Evolutionary conservation across 2,888 invertebrate species (phyloP), one percentile per base, ranked within the genome.

Genomic region (Synergus japonicus): DNA sequence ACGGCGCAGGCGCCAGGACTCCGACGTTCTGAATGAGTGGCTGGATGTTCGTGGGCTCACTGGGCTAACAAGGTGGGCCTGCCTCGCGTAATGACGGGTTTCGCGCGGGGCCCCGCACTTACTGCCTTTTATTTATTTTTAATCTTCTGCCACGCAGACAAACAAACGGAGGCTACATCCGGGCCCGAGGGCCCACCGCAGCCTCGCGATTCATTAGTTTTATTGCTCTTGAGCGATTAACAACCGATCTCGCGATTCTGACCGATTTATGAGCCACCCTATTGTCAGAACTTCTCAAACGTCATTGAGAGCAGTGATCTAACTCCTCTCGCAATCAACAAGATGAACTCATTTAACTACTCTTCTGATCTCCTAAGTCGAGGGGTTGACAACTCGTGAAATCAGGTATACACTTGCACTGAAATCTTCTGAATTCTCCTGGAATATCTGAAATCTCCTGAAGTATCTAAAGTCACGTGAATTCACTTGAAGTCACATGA

Each of bases 81-180:
- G 92, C 91, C 92, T 92, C 90, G 90, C 89, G 91, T 91, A 92
- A 92, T 92, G 88, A 92, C 88, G 89, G 91, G 91, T 90, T 91
- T 92, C 91, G 91, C 91, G 88, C 91, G 90, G 89, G 89, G 89
- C 90, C 89, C 91, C 89, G 89, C 91, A 91, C 91, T 91, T 91
- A 92, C 90, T 90, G 90, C 90, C 90, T 92, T 91, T 91, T 90
- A 91, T 91, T 91, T 91, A 91, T 91, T 91, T 91, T 91, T 89
- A 89, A 89, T 91, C 90, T 79, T 81, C 78, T 81, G 78, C 83
- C 73, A 85, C 85, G 83, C 87, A 86, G 86, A 88, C 86, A 79
- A 84, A 85, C 87, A 85, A 86, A 89, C 87, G 84, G 87, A 86
- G 88, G 88, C 88, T 84, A 89, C 90, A 91, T 90, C 91, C 90